Evolutionary conservation across 2,888 invertebrate species (phyloP).

Genomic region (Pristionchus japonicus): DNA sequence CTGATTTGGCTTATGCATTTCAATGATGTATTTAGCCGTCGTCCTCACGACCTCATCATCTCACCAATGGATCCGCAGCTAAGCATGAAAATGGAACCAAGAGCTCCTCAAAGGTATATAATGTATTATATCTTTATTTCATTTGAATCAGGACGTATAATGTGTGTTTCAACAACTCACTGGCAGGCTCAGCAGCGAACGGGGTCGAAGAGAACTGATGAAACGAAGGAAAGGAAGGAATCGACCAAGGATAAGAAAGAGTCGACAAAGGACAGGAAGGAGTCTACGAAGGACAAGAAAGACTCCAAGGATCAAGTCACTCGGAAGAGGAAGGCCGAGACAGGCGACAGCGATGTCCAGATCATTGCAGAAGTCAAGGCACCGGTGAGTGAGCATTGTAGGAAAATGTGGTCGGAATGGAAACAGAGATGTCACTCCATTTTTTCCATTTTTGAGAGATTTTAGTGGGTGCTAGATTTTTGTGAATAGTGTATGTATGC

Average conservation of each 20-base stretch:
- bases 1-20: too few relatives aligned
- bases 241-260: too few relatives aligned
- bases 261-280: background rate
- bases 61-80: background rate
- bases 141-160: background rate
- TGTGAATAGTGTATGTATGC: too few relatives aligned
- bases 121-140: background rate
- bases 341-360: background rate
- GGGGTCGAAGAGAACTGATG: background rate
- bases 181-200: too few relatives aligned
- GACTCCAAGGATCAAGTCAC: background rate
- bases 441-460: too few relatives aligned
- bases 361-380: background rate
- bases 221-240: background rate
- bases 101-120: background rate
- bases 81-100: conserved; percentile 10
- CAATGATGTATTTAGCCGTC: too few relatives aligned
- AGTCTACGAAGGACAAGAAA: background rate
- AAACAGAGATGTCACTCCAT: too few relatives aligned
- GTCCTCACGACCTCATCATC: background rate
- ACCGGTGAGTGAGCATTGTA: background rate
- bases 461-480: too few relatives aligned
- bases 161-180: too few relatives aligned
- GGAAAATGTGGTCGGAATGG: too few relatives aligned
- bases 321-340: background rate